Conservation (phyloP, 2,888 invertebrate species). For the Xestoiulus laeticollis region DNA sequence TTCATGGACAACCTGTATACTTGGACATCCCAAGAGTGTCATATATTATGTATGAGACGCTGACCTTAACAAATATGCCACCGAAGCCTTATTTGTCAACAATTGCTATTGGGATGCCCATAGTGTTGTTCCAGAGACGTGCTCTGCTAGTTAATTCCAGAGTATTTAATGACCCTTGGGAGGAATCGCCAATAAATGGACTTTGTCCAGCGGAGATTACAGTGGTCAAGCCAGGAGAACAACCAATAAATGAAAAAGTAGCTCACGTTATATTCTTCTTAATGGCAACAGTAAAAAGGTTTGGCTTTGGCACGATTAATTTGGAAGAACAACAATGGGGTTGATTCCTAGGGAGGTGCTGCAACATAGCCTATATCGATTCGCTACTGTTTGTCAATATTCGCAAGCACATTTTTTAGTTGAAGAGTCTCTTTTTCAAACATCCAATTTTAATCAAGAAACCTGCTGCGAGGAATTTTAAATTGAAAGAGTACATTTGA, state of each 20-base stretch:
- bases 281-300: slow-evolving; percentile 37
- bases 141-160: neutral
- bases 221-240: neutral
- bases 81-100: slow-evolving; percentile 28
- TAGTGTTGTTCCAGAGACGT: neutral
- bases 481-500: neutral
- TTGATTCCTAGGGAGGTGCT: neutral
- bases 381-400: neutral
- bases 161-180: slow-evolving; percentile 23
- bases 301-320: neutral
- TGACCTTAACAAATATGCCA: neutral
- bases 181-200: slow-evolving; percentile 28
- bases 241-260: slow-evolving; percentile 8
- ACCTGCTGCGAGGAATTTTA: slow-evolving; percentile 11
- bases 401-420: neutral
- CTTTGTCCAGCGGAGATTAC: slow-evolving; percentile 8
- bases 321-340: neutral
- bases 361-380: neutral
- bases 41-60: neutral
- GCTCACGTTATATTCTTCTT: neutral
- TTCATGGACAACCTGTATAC: neutral
- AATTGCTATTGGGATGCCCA: neutral
- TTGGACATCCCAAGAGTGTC: neutral
- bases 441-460: slow-evolving; percentile 11
- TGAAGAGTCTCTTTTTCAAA: neutral